phyloP scores from a whole-genome alignment of 1,140 invertebrate species.

The Heliconius nattereri region DNA sequence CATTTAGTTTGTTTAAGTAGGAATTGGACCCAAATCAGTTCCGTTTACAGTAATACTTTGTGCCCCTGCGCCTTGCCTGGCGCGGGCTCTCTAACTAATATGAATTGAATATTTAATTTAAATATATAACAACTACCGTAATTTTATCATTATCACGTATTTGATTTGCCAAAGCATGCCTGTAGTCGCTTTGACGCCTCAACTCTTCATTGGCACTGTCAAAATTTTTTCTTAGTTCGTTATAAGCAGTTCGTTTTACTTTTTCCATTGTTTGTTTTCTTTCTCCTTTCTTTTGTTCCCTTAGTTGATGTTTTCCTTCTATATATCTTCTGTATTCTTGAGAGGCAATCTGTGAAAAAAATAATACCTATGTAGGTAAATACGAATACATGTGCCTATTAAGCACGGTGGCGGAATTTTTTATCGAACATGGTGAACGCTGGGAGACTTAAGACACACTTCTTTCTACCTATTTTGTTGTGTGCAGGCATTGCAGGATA shows the following conservation, averaged over 20 bases:
- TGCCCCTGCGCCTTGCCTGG: too few species aligned
- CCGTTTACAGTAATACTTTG: too few species aligned
- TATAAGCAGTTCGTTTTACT: conserved; percentile 55
- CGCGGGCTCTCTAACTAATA: too few species aligned
- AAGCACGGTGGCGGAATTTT: too few species aligned
- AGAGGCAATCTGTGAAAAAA: conserved; percentile 51
- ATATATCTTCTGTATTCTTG: conserved; percentile 59
- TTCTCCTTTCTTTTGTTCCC: conserved; percentile 47
- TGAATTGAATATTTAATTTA: too few species aligned
- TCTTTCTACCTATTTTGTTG: too few species aligned
- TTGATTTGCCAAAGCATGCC: conserved; percentile 53
- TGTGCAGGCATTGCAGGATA: too few species aligned
- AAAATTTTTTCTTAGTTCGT: conserved; percentile 56
- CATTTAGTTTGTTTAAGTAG: too few species aligned
- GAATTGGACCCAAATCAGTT: too few species aligned
- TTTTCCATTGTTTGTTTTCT: conserved; percentile 51
- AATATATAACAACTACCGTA: conserved; percentile 46
- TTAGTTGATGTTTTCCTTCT: conserved; percentile 46
- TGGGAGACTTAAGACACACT: too few species aligned
- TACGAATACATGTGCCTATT: background rate
- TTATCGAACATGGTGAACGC: too few species aligned
- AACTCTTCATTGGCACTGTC: conserved; percentile 60
- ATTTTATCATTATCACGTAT: conserved; percentile 58
- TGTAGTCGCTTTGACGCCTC: conserved; percentile 58
- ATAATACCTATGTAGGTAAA: background rate